Base-by-base conservation (phyloP, 2,113 vertebrate species). In the Catagonus wagneri region DNA sequence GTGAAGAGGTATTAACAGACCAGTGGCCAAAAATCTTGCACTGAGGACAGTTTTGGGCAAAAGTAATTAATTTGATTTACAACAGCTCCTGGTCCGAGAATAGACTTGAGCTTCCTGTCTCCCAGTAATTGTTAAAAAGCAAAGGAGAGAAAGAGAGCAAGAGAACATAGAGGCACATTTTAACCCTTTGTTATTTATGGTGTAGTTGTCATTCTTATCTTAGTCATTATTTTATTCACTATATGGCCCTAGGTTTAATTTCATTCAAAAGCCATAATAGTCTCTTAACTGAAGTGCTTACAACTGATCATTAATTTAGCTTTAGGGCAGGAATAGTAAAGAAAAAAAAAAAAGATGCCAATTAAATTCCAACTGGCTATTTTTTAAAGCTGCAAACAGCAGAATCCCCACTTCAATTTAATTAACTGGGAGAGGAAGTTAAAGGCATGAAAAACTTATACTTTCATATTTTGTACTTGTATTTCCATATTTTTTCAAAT, bases 311-410 rank as follows among this genome's bases (percentile, higher is more conserved):
- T 98, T 98, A 98, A 98, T 98, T 98, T 98, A 98, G 98, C 97
- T 98, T 98, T 98, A 97, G 98, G 98, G 97, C 98, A 98, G 98
- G 98, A 98, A 98, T 98, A 97, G 97, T 95, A 98, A 98, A 94
- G 97, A 98, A 56, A 56, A 56, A 56, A 56, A 98, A 96, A 98
- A 98, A 98, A 98, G 97, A 98, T 97, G 98, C 97, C 98, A 98
- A 98, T 98, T 99, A 98, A 98, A 98, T 98, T 98, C 98, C 98
- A 98, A 98, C 98, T 98, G 98, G 95, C 97, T 98, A 98, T 98
- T 98, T 98, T 98, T 99, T 98, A 98, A 98, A 97, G 96, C 97
- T 98, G 97, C 93, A 98, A 98, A 98, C 94, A 98, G 94, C 90
- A 98, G 97, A 98, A 97, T 98, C 93, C 93, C 7, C 60, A 98